phyloP scores from a whole-genome alignment of 2,113 vertebrate species.

The Silurus meridionalis region DNA sequence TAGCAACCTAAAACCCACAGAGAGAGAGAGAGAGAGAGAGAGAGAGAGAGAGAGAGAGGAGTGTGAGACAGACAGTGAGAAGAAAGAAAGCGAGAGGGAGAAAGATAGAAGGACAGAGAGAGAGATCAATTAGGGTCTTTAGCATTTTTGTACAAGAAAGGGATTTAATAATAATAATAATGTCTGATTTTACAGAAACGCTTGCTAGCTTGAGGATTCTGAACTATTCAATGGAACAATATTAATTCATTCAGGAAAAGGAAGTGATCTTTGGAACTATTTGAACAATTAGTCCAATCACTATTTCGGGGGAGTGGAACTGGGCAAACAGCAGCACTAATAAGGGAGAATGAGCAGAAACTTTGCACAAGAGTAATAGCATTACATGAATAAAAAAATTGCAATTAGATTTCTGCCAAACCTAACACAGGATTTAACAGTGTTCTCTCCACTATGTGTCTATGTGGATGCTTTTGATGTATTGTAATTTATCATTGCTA shows the following conservation, averaged over 20 bases:
- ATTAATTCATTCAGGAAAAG: slow-evolving; percentile 17
- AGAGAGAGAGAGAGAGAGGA: slow-evolving; percentile 46
- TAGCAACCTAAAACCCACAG: slow-evolving; percentile 64
- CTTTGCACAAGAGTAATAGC: background rate
- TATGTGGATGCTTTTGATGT: background rate
- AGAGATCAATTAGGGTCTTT: background rate
- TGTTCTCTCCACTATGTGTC: background rate
- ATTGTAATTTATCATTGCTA: background rate
- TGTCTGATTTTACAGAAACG: background rate
- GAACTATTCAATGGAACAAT: background rate
- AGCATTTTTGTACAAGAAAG: background rate
- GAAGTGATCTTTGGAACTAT: slow-evolving; percentile 17
- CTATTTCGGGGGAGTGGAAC: background rate
- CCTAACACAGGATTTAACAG: background rate
- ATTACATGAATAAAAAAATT: background rate
- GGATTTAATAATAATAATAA: background rate
- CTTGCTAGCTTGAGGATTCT: background rate
- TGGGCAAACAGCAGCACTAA: slow-evolving; percentile 2
- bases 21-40: slow-evolving; percentile 49
- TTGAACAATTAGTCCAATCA: slow-evolving; percentile 6
- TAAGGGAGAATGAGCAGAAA: background rate
- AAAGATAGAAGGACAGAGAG: slow-evolving; percentile 57
- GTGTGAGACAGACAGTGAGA: slow-evolving; percentile 44
- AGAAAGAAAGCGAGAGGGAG: slow-evolving; percentile 50
- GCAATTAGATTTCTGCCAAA: background rate